Evolutionary conservation across 2,888 invertebrate species (phyloP).

Genomic region (Apodemia duryi): DNA sequence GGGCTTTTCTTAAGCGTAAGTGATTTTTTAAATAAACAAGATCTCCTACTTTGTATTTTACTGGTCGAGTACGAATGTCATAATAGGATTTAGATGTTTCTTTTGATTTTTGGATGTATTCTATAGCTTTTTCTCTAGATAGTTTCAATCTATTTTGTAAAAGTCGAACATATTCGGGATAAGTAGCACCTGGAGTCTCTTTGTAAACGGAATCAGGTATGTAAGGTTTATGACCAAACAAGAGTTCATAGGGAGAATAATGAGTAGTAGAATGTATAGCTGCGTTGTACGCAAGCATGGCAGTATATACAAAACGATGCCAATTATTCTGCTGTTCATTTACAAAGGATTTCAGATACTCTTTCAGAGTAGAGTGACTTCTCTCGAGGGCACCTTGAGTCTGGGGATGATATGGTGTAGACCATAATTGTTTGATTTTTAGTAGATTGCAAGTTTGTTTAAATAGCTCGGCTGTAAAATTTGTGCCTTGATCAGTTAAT

Average conservation of each 20-base stretch:
- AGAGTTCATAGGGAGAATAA: slow-evolving; percentile 11
- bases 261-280: slow-evolving; percentile 4
- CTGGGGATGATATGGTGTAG: too few species aligned
- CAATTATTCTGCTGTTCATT: neutral
- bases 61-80: neutral
- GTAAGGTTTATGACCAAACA: slow-evolving; percentile 15
- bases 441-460: too few species aligned
- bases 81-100: neutral
- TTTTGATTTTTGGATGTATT: neutral
- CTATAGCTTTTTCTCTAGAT: neutral
- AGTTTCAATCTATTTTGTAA: neutral
- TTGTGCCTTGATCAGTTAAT: neutral
- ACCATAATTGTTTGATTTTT: too few species aligned
- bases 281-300: slow-evolving; percentile 1
- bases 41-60: slow-evolving; percentile 1
- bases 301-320: slow-evolving; percentile 5
- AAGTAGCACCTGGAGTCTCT: neutral
- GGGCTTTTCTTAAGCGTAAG: neutral
- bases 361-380: neutral
- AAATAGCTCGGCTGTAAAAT: too few species aligned
- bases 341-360: neutral
- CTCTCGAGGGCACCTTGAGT: neutral
- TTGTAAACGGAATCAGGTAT: slow-evolving; percentile 8
- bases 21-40: neutral
- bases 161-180: neutral